Base-by-base conservation (phyloP, 2,113 vertebrate genomes). In the Tautogolabrus adspersus region DNA sequence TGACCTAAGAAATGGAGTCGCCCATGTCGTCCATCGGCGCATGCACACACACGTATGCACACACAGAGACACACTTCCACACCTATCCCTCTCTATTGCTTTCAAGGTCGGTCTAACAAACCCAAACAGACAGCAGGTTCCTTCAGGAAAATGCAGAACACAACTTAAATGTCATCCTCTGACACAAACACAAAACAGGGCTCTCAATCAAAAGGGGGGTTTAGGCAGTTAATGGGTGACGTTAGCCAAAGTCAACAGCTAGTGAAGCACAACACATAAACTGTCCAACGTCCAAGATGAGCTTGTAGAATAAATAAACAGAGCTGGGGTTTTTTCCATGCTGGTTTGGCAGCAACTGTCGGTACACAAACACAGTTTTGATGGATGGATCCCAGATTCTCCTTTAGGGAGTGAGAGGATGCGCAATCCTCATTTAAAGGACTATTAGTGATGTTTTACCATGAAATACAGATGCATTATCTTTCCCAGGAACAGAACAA, bases 1-100 rank as follows among this genome's bases (percentile, higher is more conserved):
- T 93, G 90, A 95, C 94, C 93, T 80, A 60, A 88, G 88, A 89
- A 91, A 92, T 75, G 80, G 87, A 91, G 89, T 87, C 63, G 70
- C 77, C 90, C 81, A 82, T 72, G 73, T 81, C 66, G 16, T 72
- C 73, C 62, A 34, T 58, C 6, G 54, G 40, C 66, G 26, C 44
- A 58, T 34, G 5, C 26, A 64, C 40, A 77, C 66, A 34, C 42
- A 56, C 6, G 51, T 5, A 62, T 46, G 55, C 54, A 55, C 77
- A 65, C 67, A 10, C 47, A 46, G 21, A 42, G 11, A 66, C 61
- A 18, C 2, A 5, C 23, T 49, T 42, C 13, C 15, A 23, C 10
- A 23, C 10, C 22, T 62, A 8, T 8, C 22, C 44, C 21, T 62
- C 62, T 64, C 40, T 60, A 11, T 12, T 57, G 74, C 71, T 56